These are phyloP conservation scores for Apteryx owenii DNA, from an alignment of 2,113 vertebrate species.

Conservation along the genomic window DNA sequence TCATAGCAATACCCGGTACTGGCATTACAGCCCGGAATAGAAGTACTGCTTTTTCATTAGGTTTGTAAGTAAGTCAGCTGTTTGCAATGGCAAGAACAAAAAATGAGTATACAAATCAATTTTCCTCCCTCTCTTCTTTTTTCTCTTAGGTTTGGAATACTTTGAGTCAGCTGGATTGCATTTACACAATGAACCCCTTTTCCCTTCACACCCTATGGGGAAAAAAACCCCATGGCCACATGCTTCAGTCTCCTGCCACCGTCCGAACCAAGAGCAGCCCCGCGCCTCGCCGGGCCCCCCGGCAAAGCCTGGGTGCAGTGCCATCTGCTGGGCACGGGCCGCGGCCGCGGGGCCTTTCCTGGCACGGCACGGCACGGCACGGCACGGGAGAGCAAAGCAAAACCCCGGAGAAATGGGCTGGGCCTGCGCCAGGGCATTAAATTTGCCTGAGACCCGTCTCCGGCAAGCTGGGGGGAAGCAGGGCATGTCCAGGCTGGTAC, in stretches of 20 bases:
- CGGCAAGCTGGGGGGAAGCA: not conserved
- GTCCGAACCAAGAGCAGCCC: not conserved
- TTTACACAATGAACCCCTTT: not conserved
- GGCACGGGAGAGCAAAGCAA: not conserved
- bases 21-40: not conserved
- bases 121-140: not conserved
- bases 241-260: accelerated
- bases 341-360: not conserved
- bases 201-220: not conserved
- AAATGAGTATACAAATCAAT: not conserved
- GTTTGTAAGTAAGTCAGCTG: slow-evolving; percentile 7
- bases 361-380: not conserved
- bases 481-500: not conserved
- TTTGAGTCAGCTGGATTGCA: not conserved
- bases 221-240: not conserved
- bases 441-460: not conserved
- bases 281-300: not conserved
- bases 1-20: not conserved
- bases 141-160: not conserved
- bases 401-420: not conserved
- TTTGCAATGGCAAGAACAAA: not conserved
- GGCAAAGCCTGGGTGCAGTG: slow-evolving; percentile 36
- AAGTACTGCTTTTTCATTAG: not conserved
- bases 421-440: not conserved
- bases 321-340: slow-evolving; percentile 57